A percentile compares a stretch with the other conserved stretches of the same genome.
phyloP scores from a whole-genome alignment of 2,888 invertebrate genomes.

The Lithophane ornitopus region DNA sequence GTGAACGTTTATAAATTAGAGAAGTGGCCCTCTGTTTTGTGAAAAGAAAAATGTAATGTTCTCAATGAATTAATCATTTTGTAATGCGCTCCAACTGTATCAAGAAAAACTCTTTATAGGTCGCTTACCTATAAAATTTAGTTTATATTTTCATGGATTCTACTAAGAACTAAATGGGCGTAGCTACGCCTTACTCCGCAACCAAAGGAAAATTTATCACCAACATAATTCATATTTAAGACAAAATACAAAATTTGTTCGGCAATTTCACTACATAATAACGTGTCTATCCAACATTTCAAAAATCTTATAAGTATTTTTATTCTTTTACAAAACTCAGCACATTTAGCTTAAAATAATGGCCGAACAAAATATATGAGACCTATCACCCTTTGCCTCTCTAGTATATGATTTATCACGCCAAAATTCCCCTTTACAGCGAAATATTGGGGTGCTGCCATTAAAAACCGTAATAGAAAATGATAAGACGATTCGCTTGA shows the following conservation, averaged over 20 bases:
- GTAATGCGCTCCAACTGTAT: background rate
- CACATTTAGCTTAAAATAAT: constrained; percentile 62
- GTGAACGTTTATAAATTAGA: too few relatives aligned
- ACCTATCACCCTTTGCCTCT: constrained; percentile 52
- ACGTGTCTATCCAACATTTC: constrained; percentile 31
- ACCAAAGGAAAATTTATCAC: background rate
- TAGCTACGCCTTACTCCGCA: background rate
- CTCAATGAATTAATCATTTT: too few relatives aligned
- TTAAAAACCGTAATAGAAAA: constrained; percentile 52
- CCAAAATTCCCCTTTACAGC: constrained; percentile 43
- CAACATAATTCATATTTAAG: background rate
- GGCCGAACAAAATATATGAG: constrained; percentile 63
- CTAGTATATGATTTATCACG: constrained; percentile 64
- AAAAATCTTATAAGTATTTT: constrained; percentile 53
- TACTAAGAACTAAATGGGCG: background rate
- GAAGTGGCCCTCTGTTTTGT: too few relatives aligned
- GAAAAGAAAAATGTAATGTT: background rate
- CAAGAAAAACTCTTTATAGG: background rate
- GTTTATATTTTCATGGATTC: background rate
- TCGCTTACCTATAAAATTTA: background rate
- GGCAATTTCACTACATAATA: constrained; percentile 12
- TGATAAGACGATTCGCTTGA: constrained; percentile 54
- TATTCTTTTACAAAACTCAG: constrained; percentile 58
- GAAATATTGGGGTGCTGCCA: constrained; percentile 45
- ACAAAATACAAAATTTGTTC: constrained; percentile 11